These are phyloP conservation scores for Epistrophe eligans DNA, from an alignment of 2,888 invertebrate species.

Conservation along the genomic window DNA sequence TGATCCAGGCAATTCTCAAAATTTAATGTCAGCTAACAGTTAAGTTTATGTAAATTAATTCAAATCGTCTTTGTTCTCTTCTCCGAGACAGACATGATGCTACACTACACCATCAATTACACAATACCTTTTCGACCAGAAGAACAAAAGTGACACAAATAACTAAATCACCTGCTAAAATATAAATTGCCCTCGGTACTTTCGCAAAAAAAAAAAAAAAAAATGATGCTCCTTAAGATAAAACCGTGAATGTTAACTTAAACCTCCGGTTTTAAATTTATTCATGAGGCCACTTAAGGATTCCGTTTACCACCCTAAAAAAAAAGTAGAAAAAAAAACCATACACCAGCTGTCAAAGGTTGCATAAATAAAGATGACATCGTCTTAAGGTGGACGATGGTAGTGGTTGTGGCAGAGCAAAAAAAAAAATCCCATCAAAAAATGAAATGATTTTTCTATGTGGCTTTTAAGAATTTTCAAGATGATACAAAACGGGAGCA, in stretches of 20 bases:
- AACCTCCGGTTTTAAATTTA: slow-evolving; percentile 10
- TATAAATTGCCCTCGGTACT: slow-evolving; percentile 48
- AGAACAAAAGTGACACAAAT: slow-evolving; percentile 26
- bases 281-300: slow-evolving; percentile 31
- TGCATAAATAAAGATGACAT: slow-evolving; percentile 66
- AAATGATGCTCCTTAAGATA: slow-evolving; percentile 22
- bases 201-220: slow-evolving; percentile 14
- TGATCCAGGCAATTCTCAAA: background rate
- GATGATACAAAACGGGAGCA: background rate
- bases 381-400: slow-evolving; percentile 9
- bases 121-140: slow-evolving; percentile 15
- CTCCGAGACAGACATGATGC: background rate
- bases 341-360: slow-evolving; percentile 47
- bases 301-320: background rate
- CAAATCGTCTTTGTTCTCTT: background rate
- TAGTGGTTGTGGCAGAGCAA: background rate
- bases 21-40: slow-evolving; percentile 8
- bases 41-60: slow-evolving; percentile 23
- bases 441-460: background rate
- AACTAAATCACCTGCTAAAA: slow-evolving; percentile 68
- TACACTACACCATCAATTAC: slow-evolving; percentile 15
- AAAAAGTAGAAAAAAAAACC: background rate
- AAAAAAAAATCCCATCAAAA: background rate
- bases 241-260: slow-evolving; percentile 19
- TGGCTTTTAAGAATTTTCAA: background rate